Percentiles rank a stretch among this genome's conserved stretches.
phyloP scores from a whole-genome alignment of 2,888 invertebrate genomes.

The Choristoneura rosaceana region DNA sequence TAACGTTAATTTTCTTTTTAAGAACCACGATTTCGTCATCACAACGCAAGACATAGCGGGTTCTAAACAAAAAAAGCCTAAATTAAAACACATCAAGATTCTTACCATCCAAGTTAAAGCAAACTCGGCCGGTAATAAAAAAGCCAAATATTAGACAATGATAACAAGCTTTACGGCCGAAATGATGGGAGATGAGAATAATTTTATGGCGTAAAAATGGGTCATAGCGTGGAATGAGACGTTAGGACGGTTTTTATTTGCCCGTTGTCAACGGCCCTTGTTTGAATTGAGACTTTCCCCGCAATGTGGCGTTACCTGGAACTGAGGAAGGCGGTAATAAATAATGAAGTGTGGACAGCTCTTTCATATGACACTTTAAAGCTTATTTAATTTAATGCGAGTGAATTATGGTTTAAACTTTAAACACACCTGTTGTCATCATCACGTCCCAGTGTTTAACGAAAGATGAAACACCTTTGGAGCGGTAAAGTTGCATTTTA shows the following conservation, averaged over 20 bases:
- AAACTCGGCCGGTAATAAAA: conserved; percentile 65
- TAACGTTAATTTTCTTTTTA: conserved; percentile 46
- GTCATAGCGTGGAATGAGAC: conserved; percentile 66
- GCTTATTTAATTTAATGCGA: conserved; percentile 38
- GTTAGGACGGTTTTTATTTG: conserved; percentile 70
- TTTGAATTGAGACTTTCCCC: conserved; percentile 65
- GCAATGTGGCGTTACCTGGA: conserved; percentile 58
- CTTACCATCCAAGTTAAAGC: conserved; percentile 40
- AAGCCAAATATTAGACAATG: conserved; percentile 73
- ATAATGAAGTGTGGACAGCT: conserved; percentile 69
- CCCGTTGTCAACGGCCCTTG: conserved; percentile 67
- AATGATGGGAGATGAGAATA: conserved; percentile 65
- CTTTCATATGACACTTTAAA: conserved; percentile 32
- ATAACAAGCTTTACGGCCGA: conserved; percentile 66
- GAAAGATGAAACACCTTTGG: not conserved
- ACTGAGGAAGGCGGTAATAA: conserved; percentile 68
- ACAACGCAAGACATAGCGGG: conserved; percentile 29
- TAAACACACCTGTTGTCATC: conserved; percentile 55
- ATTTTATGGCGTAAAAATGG: conserved; percentile 74
- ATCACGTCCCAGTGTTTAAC: conserved; percentile 41
- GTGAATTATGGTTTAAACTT: conserved; percentile 38
- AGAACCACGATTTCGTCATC: conserved; percentile 42
- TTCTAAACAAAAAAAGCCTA: conserved; percentile 38
- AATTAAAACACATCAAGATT: conserved; percentile 45
- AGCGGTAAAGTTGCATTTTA: conserved; percentile 2